phyloP scores from a whole-genome alignment of 2,888 invertebrate species.

The Labia minor region DNA sequence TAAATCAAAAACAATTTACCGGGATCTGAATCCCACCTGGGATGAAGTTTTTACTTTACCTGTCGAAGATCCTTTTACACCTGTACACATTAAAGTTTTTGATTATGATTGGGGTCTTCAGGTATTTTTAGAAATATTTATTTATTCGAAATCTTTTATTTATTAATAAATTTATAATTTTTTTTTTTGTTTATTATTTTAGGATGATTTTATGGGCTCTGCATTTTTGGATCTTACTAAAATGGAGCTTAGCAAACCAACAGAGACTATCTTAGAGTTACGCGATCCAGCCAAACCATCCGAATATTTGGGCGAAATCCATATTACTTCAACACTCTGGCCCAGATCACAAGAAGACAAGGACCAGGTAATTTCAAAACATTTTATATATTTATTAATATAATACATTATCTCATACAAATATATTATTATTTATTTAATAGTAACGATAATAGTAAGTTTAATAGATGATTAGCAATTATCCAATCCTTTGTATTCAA shows the following conservation, averaged over 20 bases:
- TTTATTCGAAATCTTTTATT: neutral
- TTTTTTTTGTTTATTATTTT: constrained; percentile 13
- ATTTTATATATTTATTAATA: no score
- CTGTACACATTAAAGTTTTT: constrained; percentile 80
- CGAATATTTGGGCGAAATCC: constrained; percentile 52
- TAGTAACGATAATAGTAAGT: no score
- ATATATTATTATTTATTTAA: no score
- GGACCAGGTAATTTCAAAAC: constrained; percentile 84
- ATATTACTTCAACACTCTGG: constrained; percentile 62
- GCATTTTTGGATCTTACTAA: constrained; percentile 73
- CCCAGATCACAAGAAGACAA: constrained; percentile 91
- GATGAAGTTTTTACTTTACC: constrained; percentile 90
- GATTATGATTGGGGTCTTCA: constrained; percentile 93
- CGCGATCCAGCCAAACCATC: constrained; percentile 62
- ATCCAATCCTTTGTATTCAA: no score
- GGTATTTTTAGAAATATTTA: constrained; percentile 13
- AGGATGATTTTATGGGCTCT: constrained; percentile 95
- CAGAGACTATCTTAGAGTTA: constrained; percentile 67
- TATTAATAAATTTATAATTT: neutral
- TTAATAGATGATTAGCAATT: no score
- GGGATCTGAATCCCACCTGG: constrained; percentile 96
- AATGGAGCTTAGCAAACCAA: constrained; percentile 55
- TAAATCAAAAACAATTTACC: constrained; percentile 87
- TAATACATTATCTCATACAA: no score
- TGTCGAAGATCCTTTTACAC: constrained; percentile 79